Conservation (phyloP, 2,888 invertebrate genomes). For the Chaetogeoica ovagalla region DNA sequence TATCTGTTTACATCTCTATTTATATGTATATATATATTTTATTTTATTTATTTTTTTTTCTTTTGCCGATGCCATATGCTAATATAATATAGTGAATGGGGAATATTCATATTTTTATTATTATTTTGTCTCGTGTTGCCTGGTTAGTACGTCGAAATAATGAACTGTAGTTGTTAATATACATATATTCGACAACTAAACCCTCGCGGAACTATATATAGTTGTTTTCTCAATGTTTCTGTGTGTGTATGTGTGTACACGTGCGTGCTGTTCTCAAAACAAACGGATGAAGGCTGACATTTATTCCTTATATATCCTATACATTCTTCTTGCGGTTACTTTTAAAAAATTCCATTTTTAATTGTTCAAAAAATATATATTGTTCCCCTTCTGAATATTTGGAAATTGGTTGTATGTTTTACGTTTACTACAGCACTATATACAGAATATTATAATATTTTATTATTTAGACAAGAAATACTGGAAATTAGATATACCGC, state of each 20-base stretch:
- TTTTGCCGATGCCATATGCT: too few species aligned
- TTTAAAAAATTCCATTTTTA: not conserved
- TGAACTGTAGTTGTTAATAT: not conserved
- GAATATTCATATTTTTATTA: not conserved
- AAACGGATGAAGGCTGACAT: not conserved
- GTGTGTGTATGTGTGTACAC: too few species aligned
- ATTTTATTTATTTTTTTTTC: too few species aligned
- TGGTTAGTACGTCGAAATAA: conserved; percentile 11
- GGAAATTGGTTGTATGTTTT: too few species aligned
- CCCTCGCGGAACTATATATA: not conserved
- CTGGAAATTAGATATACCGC: too few species aligned
- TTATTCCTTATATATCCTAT: not conserved
- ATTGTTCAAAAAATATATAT: not conserved
- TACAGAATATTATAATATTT: too few species aligned
- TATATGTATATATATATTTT: too few species aligned
- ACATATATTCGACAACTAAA: not conserved
- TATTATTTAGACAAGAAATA: too few species aligned
- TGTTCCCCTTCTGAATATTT: too few species aligned
- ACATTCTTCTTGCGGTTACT: not conserved
- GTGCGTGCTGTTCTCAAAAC: conserved; percentile 17
- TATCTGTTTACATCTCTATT: too few species aligned
- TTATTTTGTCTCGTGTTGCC: conserved; percentile 7
- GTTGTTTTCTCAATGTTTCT: not conserved
- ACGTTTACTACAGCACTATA: too few species aligned
- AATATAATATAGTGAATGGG: not conserved